Conservation (phyloP, 2,113 vertebrate genomes). For the Anoplopoma fimbria region DNA sequence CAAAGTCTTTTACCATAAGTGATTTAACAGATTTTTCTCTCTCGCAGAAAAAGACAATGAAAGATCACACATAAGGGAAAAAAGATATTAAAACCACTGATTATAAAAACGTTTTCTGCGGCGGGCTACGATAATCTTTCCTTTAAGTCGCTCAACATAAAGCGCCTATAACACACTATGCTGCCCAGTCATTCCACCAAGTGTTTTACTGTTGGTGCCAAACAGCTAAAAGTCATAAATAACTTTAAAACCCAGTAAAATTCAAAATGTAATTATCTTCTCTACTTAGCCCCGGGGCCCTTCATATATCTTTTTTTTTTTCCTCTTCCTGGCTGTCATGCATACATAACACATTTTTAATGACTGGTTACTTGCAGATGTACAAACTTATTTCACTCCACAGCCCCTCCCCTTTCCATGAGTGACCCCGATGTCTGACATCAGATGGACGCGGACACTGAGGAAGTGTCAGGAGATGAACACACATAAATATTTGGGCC, state of each 20-base stretch:
- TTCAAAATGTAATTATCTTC: conserved; percentile 99
- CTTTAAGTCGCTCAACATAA: conserved; percentile 28
- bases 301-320: conserved; percentile 93
- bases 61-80: conserved; percentile 20
- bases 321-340: conserved; percentile 86
- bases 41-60: conserved; percentile 31
- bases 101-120: conserved; percentile 39
- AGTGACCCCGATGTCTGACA: conserved; percentile 72
- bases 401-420: conserved; percentile 55
- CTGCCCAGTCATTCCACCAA: conserved; percentile 68
- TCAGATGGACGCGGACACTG: conserved; percentile 40
- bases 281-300: conserved; percentile 95
- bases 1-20: conserved; percentile 46
- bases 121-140: conserved; percentile 16
- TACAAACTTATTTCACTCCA: conserved; percentile 92
- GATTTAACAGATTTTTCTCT: conserved; percentile 52
- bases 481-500: conserved; percentile 70
- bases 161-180: conserved; percentile 26
- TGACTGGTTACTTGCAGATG: conserved; percentile 93
- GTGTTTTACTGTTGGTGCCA: conserved; percentile 86
- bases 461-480: conserved; percentile 60
- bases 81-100: conserved; percentile 36
- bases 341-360: conserved; percentile 96
- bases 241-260: conserved; percentile 99
- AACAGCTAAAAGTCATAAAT: conserved; percentile 99